A percentile compares a stretch with the other conserved stretches of the same genome.
phyloP scores from a whole-genome alignment of 64 coral and sea anemone genomes.

The Acropora yongei region DNA sequence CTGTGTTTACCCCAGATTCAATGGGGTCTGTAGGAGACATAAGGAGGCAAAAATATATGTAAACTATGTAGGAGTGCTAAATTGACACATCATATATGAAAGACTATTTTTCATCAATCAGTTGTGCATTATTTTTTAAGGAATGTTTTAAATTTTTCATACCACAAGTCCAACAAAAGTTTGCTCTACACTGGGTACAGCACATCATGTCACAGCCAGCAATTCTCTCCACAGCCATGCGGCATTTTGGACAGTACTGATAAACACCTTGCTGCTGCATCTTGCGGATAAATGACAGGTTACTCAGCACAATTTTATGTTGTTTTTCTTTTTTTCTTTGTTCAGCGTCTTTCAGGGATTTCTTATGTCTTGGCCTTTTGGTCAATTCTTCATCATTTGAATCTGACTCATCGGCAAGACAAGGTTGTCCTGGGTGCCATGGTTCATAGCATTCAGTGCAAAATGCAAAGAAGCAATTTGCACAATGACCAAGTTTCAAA shows the following conservation, averaged over 20 bases:
- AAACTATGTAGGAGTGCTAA: too few relatives aligned
- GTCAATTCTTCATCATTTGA: background rate
- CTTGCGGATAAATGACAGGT: slow-evolving; percentile 59
- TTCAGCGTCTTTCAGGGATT: background rate
- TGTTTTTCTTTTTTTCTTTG: slow-evolving; percentile 18
- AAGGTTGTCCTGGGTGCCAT: slow-evolving; percentile 78
- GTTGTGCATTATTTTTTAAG: too few relatives aligned
- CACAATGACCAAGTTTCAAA: slow-evolving; percentile 88
- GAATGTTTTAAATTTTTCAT: slow-evolving; percentile 20
- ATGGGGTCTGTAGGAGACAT: too few relatives aligned
- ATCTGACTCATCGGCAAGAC: slow-evolving; percentile 59
- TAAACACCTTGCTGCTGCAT: slow-evolving; percentile 79
- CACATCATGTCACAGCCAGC: slow-evolving; percentile 94
- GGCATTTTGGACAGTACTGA: slow-evolving; percentile 86
- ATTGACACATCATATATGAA: too few relatives aligned
- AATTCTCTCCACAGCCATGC: slow-evolving; percentile 80
- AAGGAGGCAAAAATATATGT: too few relatives aligned
- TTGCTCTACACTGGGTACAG: slow-evolving; percentile 79
- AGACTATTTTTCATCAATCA: too few relatives aligned
- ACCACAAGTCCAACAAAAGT: slow-evolving; percentile 96
- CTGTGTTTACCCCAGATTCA: too few relatives aligned
- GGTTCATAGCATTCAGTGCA: slow-evolving; percentile 86
- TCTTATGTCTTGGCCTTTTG: slow-evolving; percentile 55
- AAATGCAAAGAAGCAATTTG: slow-evolving; percentile 83
- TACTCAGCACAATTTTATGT: slow-evolving; percentile 43